Base-by-base conservation (phyloP, 2,113 vertebrate species). In the Scatophagus argus region DNA sequence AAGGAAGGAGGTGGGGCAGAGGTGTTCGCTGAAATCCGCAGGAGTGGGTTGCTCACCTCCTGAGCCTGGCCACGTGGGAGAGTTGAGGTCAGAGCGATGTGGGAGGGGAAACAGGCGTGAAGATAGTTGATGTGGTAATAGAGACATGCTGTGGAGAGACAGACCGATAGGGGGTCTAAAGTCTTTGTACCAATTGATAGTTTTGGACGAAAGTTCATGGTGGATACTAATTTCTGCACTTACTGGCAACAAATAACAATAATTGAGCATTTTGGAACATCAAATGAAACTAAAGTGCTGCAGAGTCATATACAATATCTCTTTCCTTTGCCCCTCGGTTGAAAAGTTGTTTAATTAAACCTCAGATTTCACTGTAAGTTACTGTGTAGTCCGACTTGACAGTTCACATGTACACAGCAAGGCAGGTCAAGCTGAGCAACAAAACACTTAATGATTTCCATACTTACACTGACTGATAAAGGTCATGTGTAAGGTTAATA, bases 1-100 rank as follows among this genome's bases (percentile, higher is more conserved):
- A 67, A 44, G 52, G 70, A 73, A 67, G 66, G 80, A 65, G 72
- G 74, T 66, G 70, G 83, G 71, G 83, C 47, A 10, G 54, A 76
- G 61, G 73, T 87, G 88, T 88, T 90, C 82, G 87, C 70, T 58
- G 51, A 55, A 76, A 82, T 86, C 61, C 14, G 36, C 63, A 5
- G 51, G 72, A 82, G 71, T 71, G 56, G 73, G 60, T 67, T 60
- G 74, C 62, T 70, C 71, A 83, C 80, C 82, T 83, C 74, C 69
- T 85, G 67, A 84, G 84, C 63, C 38, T 61, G 52, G 61, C 78
- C 62, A 59, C 32, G 6, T 17, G 32, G 74, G 76, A 82, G 87
- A 80, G 84, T 77, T 32, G 74, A 86, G 86, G 88, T 89, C 70
- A 34, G 76, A 60, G 63, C 38, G 43, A 39, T 49, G 78, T 84